Percentiles rank a stretch among this genome's conserved stretches.
Evolutionary conservation across 2,113 vertebrate genomes (phyloP).

Genomic region (Cyprinodon tularosa): DNA sequence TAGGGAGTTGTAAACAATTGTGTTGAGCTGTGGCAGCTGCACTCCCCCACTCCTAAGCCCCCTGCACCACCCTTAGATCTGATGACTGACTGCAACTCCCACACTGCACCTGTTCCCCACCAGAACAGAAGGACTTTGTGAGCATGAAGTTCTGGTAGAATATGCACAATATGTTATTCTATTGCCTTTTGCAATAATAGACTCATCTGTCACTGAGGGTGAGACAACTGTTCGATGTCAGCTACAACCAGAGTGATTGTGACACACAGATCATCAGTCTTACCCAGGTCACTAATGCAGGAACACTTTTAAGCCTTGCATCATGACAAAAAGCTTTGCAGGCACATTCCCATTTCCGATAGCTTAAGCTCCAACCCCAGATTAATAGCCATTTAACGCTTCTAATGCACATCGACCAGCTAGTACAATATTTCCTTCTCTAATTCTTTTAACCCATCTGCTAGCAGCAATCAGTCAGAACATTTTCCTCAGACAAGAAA

Average conservation of each 20-base stretch:
- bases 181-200: conserved; percentile 66
- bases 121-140: conserved; percentile 74
- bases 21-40: conserved; percentile 63
- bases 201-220: conserved; percentile 62
- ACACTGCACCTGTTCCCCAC: conserved; percentile 75
- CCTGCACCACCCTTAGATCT: conserved; percentile 63
- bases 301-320: conserved; percentile 39
- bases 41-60: conserved; percentile 24
- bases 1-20: conserved; percentile 44
- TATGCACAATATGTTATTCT: conserved; percentile 57
- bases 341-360: conserved; percentile 55
- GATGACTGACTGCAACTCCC: conserved; percentile 70
- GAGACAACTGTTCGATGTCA: conserved; percentile 67
- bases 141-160: conserved; percentile 56
- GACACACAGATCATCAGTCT: conserved; percentile 51
- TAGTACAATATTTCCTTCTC: conserved; percentile 29
- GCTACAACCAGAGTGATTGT: conserved; percentile 34
- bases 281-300: conserved; percentile 20
- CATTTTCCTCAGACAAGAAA: conserved; percentile 37
- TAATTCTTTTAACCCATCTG: conserved; percentile 35
- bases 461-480: conserved; percentile 59
- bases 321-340: conserved; percentile 39
- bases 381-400: conserved; percentile 62
- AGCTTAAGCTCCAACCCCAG: conserved; percentile 39
- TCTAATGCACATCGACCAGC: conserved; percentile 52